Base-by-base conservation (phyloP, 2,797 vertebrate genomes). In the Manis pentadactyla region DNA sequence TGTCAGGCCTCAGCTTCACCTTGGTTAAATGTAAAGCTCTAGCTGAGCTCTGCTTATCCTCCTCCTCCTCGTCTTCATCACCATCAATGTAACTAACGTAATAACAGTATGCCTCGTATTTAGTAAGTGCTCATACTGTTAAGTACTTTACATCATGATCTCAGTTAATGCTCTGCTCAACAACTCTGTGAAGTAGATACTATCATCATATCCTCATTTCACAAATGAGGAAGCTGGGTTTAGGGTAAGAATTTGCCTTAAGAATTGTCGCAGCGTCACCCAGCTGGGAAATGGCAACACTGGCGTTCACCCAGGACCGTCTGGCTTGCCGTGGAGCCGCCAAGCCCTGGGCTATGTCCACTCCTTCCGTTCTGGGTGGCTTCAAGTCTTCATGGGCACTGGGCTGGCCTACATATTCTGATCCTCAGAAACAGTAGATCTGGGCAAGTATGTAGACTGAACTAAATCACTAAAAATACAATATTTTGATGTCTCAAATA, bases 21-120 rank as follows among this genome's bases (percentile, higher is more conserved):
- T 29, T 37, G 19, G 68, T 25, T 19, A 18, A 25, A 46, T 46
- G 11, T 12, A 46, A 49, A 51, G 68, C 34, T 29, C 29, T 31
- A 34, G 29, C 7, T 46, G 19, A 64, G 17, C 57, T 63, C 15
- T 57, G 37, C 37, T 82, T 51, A 29, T 66, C 53, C 0, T 74
- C 31, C 59, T 37, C 34, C 3, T 90, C 53, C 15, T 53, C 6
- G 0, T 64, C 71, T n/a, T 34, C 27, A 25, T 21, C 29, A 11
- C 21, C 11, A 4, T 0, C 29, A n/a, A 0, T 10, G 1, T 37
- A 31, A 42, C 23, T 57, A 17, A 53, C 4, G 2, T 29, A 11
- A 42, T 21, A 15, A 31, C 5, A 19, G 34, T 17, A 6, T 27
- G 17, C 46, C 79, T 17, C 13, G 3, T 4, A 2, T 49, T 59